These are phyloP conservation scores for Malurus leucopterus DNA, from an alignment of 2,797 vertebrate species.

Conservation along the genomic window DNA sequence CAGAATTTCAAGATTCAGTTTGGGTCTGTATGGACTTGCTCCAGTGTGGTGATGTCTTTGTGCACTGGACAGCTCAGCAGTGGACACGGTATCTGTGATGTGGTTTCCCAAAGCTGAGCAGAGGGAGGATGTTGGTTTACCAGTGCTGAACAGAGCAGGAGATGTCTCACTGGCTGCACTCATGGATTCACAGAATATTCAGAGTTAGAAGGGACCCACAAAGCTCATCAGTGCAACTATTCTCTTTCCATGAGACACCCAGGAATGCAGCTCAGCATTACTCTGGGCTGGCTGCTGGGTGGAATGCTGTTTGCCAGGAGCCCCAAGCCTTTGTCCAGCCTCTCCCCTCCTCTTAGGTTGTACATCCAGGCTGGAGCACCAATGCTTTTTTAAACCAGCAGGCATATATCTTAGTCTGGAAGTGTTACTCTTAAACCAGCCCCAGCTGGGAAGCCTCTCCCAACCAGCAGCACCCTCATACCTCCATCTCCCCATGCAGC, in stretches of 20 bases:
- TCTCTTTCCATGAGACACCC: neutral
- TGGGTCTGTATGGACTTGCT: neutral
- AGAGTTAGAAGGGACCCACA: neutral
- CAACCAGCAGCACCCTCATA: neutral
- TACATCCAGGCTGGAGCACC: neutral
- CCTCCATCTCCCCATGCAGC: neutral
- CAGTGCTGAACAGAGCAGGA: neutral
- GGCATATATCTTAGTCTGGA: neutral
- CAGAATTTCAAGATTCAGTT: neutral
- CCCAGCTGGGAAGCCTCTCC: neutral
- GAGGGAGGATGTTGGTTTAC: neutral
- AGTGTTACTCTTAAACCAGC: neutral
- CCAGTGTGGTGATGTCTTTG: neutral
- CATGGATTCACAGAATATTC: neutral
- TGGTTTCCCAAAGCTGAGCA: neutral
- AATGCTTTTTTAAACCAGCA: neutral
- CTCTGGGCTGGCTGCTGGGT: neutral
- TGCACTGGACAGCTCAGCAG: neutral
- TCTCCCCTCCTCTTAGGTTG: neutral
- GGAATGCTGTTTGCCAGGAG: neutral
- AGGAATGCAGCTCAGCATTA: neutral
- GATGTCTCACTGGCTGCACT: neutral
- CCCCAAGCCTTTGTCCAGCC: neutral
- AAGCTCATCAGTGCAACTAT: neutral
- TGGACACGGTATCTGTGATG: accelerated